A percentile compares a stretch with the other conserved stretches of the same genome.
phyloP scores from a whole-genome alignment of 2,113 vertebrate species.

The Callithrix jacchus region DNA sequence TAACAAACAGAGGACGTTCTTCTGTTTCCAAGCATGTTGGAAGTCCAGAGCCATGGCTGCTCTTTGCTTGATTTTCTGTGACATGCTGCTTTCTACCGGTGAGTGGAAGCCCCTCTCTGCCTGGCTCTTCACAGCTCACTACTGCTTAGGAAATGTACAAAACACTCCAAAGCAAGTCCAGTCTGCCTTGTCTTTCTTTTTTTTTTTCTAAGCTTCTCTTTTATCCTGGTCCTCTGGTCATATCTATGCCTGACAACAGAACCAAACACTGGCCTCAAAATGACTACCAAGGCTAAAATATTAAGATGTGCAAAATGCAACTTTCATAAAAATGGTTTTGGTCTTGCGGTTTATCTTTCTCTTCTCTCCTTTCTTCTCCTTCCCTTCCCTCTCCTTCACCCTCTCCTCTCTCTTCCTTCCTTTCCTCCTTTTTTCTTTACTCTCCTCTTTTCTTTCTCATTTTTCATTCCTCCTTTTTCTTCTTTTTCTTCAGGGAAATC shows the following conservation, averaged over 20 bases:
- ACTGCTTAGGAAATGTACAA: background rate
- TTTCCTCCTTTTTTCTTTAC: too few species aligned
- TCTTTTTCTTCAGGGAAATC: background rate
- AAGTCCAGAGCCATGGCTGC: background rate
- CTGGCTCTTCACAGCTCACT: constrained; percentile 4
- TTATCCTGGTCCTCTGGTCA: background rate
- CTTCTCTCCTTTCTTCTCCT: background rate
- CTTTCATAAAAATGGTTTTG: background rate
- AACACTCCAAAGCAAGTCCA: constrained; percentile 47
- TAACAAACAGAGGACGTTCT: constrained; percentile 35
- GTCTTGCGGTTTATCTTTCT: background rate
- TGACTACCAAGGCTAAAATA: background rate
- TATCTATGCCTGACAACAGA: background rate
- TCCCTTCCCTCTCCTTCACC: background rate
- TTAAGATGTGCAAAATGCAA: background rate
- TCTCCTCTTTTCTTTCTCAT: background rate
- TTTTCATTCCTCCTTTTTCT: background rate
- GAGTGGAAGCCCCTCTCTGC: constrained; percentile 33
- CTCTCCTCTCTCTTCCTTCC: background rate
- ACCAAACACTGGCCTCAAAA: background rate
- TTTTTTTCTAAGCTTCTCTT: background rate
- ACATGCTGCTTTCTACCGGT: background rate
- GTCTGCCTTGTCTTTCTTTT: constrained; percentile 7
- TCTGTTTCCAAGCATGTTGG: background rate
- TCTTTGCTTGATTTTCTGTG: constrained; percentile 41